Base-by-base conservation (phyloP, 2,113 vertebrate genomes). In the Odocoileus hemionus region DNA sequence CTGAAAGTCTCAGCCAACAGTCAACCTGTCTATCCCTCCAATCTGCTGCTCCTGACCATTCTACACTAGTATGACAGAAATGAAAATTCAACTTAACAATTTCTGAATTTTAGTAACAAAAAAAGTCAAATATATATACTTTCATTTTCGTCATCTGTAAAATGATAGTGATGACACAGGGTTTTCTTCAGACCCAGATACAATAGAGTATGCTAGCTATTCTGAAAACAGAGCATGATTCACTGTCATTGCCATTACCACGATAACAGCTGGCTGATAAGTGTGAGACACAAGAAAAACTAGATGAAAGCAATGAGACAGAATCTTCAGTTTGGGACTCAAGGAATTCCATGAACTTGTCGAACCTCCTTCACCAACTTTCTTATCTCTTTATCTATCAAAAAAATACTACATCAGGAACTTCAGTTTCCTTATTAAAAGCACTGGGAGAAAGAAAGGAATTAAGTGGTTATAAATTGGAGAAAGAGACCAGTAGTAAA, bases 261-360 rank as follows among this genome's bases (percentile, higher is more conserved):
- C 36, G 50, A 1, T 19, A 89, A 50, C 4, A 83, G 23, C 12
- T 10, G 14, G 57, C 0, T 39, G 67, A 21, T 92, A 84, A 91
- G 28, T n/a, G 16, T 70, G 47, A 96, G 19, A 96, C n/a, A 87
- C 91, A 87, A 90, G 28, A 47, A 84, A 95, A 85, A 96, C 30
- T 7, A 79, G 36, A 80, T 36, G 25, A 86, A 96, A 94, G 3
- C 89, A 93, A 92, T 58, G 79, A 95, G 92, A 47, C 0, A 60
- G 43, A 93, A 85, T 74, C 50, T 28, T 39, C 30, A 28, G 30
- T 36, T 8, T 90, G 23, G 17, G n/a, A 26, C 7, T 30, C 33
- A 82, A 89, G 67, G 61, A 93, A 96, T 85, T 80, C 80, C 21
- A 14, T 47, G 45, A 96, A 82, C 28, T 82, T 83, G 33, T 70